These are phyloP conservation scores for Sitobion miscanthi DNA, from an alignment of 1,140 invertebrate genomes.

Conservation along the genomic window DNA sequence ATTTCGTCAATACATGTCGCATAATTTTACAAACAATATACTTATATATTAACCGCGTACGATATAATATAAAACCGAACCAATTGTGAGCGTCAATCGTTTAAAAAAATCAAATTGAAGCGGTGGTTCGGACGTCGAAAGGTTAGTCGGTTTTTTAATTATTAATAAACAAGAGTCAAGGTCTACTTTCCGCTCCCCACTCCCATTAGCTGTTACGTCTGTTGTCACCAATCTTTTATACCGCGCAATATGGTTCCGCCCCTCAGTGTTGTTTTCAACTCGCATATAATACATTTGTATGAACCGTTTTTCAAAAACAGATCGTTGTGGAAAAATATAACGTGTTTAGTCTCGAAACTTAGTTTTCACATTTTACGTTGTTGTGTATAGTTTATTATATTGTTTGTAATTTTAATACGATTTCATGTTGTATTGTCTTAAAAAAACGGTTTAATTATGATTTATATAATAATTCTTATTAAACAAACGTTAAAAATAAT, in stretches of 20 bases:
- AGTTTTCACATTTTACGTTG: neutral
- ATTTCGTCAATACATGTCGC: no score
- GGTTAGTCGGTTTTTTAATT: conserved; percentile 19
- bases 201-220: neutral
- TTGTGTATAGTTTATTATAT: no score
- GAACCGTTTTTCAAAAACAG: neutral
- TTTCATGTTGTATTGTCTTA: neutral
- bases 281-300: neutral
- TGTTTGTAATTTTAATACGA: neutral
- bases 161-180: conserved; percentile 30
- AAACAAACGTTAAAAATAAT: neutral
- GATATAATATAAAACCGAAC: neutral
- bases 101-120: conserved; percentile 6
- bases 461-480: neutral
- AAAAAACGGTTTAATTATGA: neutral
- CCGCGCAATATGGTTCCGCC: neutral
- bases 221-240: neutral
- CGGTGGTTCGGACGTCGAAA: neutral
- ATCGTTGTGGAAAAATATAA: neutral
- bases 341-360: neutral
- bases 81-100: neutral
- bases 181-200: neutral
- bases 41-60: neutral
- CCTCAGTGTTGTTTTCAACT: neutral
- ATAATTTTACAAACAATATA: no score